phyloP scores from a whole-genome alignment of 2,797 vertebrate species.

The Galaxias olidus region DNA sequence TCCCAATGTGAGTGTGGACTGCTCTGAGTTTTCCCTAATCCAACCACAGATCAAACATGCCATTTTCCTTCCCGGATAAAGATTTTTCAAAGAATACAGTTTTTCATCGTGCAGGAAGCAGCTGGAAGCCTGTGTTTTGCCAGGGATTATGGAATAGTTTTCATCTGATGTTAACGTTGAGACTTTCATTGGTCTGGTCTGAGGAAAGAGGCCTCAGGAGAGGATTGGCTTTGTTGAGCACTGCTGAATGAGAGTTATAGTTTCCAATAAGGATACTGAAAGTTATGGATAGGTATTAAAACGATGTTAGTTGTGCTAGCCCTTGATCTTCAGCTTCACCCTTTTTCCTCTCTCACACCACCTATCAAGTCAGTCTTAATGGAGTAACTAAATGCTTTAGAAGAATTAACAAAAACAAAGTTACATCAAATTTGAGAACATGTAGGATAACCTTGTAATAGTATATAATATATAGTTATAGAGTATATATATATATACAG shows the following conservation, averaged over 20 bases:
- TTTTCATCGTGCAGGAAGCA: slow-evolving; percentile 50
- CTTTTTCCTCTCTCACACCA: too few relatives aligned
- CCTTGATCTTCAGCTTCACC: too few relatives aligned
- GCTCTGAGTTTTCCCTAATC: slow-evolving; percentile 44
- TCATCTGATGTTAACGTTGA: slow-evolving; percentile 44
- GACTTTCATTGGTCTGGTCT: slow-evolving; percentile 53
- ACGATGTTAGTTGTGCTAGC: too few relatives aligned
- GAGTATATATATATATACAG: too few relatives aligned
- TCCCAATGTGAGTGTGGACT: slow-evolving; percentile 24
- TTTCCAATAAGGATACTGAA: too few relatives aligned
- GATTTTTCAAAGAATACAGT: slow-evolving; percentile 56
- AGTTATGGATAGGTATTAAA: too few relatives aligned
- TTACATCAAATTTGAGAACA: too few relatives aligned
- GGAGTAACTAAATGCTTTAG: too few relatives aligned
- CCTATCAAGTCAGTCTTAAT: too few relatives aligned
- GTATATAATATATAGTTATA: too few relatives aligned
- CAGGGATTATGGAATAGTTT: slow-evolving; percentile 42
- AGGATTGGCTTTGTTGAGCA: slow-evolving; percentile 26
- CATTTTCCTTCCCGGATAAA: slow-evolving; percentile 47
- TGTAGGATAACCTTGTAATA: too few relatives aligned
- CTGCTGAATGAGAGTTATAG: slow-evolving; percentile 4
- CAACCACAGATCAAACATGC: slow-evolving; percentile 46
- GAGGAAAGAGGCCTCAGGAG: slow-evolving; percentile 25
- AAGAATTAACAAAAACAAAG: too few relatives aligned
- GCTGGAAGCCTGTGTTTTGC: slow-evolving; percentile 48